These are phyloP conservation scores for Alviniconcha marisindica DNA, from an alignment of 1,140 invertebrate species.

Conservation along the genomic window DNA sequence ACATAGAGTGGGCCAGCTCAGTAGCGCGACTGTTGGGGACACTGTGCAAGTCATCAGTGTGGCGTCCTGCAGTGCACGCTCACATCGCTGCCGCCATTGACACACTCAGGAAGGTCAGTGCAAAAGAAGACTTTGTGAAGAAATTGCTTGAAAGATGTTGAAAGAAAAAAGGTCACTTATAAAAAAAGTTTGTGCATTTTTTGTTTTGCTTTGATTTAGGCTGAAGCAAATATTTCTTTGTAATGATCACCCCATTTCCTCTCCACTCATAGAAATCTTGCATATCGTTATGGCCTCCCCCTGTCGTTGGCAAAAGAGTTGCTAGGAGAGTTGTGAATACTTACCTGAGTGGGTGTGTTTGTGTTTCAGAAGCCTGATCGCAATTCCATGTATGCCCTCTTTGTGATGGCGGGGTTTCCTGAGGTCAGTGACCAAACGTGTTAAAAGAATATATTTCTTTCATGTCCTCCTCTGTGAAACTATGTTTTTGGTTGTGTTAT, in stretches of 20 bases:
- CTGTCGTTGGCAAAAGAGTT: too few species aligned
- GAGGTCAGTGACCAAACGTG: conserved; percentile 68
- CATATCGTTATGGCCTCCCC: too few species aligned
- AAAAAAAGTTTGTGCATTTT: too few species aligned
- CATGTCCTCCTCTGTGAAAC: too few species aligned
- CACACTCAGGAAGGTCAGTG: conserved; percentile 55
- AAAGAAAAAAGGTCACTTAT: too few species aligned
- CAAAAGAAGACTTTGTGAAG: too few species aligned
- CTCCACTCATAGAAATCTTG: too few species aligned
- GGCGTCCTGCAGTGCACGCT: conserved; percentile 65
- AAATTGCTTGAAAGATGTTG: too few species aligned
- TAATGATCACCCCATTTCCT: too few species aligned
- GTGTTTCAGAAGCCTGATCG: conserved; percentile 62
- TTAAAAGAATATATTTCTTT: too few species aligned
- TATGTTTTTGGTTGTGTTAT: too few species aligned
- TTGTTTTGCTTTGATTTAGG: conserved; percentile 12
- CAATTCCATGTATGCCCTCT: conserved; percentile 71
- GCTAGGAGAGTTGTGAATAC: neutral
- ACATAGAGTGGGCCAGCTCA: conserved; percentile 71
- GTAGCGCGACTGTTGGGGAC: conserved; percentile 69
- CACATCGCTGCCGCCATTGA: conserved; percentile 66
- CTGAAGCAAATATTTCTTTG: too few species aligned
- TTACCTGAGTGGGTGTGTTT: neutral
- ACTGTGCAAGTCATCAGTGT: conserved; percentile 60
- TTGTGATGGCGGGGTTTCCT: conserved; percentile 74